Evolutionary conservation across 2,888 invertebrate species (phyloP).

Genomic region (Thymelicus sylvestris): DNA sequence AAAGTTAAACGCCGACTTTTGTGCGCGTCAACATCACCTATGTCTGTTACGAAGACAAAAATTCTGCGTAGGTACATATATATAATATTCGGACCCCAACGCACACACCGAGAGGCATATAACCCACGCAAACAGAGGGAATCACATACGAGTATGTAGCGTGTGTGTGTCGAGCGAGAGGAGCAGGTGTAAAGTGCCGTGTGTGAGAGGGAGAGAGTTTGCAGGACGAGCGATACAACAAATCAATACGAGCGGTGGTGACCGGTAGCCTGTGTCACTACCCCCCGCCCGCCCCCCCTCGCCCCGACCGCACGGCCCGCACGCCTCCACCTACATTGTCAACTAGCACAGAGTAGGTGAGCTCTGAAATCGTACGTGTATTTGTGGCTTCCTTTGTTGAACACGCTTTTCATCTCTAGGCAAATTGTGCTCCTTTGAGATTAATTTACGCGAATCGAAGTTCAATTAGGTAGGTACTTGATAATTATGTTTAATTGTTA

Average conservation of each 20-base stretch:
- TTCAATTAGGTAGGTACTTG: constrained; percentile 34
- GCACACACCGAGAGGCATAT: constrained; percentile 65
- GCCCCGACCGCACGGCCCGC: constrained; percentile 80
- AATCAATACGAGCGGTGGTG: constrained; percentile 86
- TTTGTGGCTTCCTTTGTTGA: constrained; percentile 46
- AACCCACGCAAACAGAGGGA: constrained; percentile 53
- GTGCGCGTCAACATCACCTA: constrained; percentile 48
- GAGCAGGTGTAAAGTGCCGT: constrained; percentile 59
- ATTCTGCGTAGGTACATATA: constrained; percentile 70
- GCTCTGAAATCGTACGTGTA: constrained; percentile 46
- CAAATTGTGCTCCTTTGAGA: constrained; percentile 33
- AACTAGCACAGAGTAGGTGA: constrained; percentile 72
- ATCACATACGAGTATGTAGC: constrained; percentile 67
- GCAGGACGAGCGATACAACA: constrained; percentile 86
- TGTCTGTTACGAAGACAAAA: constrained; percentile 64
- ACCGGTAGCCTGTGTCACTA: constrained; percentile 85
- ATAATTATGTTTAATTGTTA: constrained; percentile 23
- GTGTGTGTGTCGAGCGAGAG: constrained; percentile 71
- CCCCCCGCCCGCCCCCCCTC: constrained; percentile 55
- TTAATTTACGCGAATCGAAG: constrained; percentile 30
- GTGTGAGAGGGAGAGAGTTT: constrained; percentile 72
- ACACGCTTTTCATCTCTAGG: constrained; percentile 40
- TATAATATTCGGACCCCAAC: constrained; percentile 79
- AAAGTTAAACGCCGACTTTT: constrained; percentile 48
- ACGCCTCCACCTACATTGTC: constrained; percentile 82